Base-by-base conservation (phyloP, 2,888 invertebrate species). In the Agapostemon virescens region DNA sequence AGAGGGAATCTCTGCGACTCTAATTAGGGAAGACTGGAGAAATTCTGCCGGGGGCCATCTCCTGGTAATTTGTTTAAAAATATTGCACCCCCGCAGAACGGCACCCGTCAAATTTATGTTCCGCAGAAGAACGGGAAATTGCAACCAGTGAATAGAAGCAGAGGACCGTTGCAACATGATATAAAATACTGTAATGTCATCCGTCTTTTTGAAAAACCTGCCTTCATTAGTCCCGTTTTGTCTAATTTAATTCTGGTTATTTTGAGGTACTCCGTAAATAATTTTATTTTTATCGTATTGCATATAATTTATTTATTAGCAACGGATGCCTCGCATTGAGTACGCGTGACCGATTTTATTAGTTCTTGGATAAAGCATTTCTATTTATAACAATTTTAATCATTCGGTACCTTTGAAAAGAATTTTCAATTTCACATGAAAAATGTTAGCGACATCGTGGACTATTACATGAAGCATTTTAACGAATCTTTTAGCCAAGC, bases 21-120 rank as follows among this genome's bases (percentile, higher is more conserved):
- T 72, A 84, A 85, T 87, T 83, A 82, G 69, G 64, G 58, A 61
- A 45, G 70, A 74, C 71, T 36, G 23, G 33, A 30, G 63, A 38
- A 40, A 58, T 20, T 30, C 5, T 9, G 40, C 36, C 26, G 4
- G 13, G n/a, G 30, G 23, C 13, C 17, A 45, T 7, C 11, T 26
- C n/a, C 23, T 2, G 64, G 58, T 49, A 64, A 82, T 72, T 74
- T 45, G 45, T 79, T 79, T 45, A 64, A 64, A 79, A 69, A 63
- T 69, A 67, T 49, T n/a, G 9, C 42, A 13, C 26, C 4, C 49
- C 20, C 26, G 13, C 69, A 26, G 26, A 69, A 38, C 13, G 17
- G 26, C n/a, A 33, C 26, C 2, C 20, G 13, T 1, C 36, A 7
- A 40, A 66, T 66, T 66, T 55, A 55, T 13, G 15, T 15, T 55